Conservation (phyloP, 2,113 vertebrate genomes). For the Ptilonorhynchus violaceus region DNA sequence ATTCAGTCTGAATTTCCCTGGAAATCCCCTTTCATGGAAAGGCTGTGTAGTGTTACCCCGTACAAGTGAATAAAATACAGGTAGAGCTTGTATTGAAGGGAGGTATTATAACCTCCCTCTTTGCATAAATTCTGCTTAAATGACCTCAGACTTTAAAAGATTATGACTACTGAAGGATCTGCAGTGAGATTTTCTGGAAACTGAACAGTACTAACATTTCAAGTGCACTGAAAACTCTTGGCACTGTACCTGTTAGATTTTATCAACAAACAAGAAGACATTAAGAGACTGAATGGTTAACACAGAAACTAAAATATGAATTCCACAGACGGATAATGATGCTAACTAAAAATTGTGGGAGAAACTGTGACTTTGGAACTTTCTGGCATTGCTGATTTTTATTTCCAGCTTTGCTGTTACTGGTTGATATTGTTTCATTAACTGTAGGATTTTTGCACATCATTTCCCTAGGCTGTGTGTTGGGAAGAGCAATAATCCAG, state of each 20-base stretch:
- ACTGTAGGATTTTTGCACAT: neutral
- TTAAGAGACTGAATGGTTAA: neutral
- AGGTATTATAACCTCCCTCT: neutral
- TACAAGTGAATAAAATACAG: neutral
- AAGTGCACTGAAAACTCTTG: neutral
- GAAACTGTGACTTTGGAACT: neutral
- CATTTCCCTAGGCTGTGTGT: neutral
- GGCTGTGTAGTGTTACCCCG: rapidly evolving
- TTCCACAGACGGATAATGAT: neutral
- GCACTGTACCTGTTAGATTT: neutral
- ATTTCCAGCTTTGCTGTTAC: neutral
- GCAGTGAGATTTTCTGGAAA: neutral
- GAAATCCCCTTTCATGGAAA: neutral
- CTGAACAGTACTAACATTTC: neutral
- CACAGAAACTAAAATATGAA: neutral
- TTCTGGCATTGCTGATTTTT: neutral
- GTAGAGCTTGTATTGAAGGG: no score
- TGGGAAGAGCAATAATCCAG: neutral
- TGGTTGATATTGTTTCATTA: neutral
- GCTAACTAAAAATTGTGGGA: neutral
- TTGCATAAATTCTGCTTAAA: neutral
- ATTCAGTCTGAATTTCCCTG: neutral
- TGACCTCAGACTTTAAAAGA: neutral
- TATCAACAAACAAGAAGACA: neutral
- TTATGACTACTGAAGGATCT: neutral